phyloP scores from a whole-genome alignment of 2,113 vertebrate species.

The Stegostoma tigrinum region DNA sequence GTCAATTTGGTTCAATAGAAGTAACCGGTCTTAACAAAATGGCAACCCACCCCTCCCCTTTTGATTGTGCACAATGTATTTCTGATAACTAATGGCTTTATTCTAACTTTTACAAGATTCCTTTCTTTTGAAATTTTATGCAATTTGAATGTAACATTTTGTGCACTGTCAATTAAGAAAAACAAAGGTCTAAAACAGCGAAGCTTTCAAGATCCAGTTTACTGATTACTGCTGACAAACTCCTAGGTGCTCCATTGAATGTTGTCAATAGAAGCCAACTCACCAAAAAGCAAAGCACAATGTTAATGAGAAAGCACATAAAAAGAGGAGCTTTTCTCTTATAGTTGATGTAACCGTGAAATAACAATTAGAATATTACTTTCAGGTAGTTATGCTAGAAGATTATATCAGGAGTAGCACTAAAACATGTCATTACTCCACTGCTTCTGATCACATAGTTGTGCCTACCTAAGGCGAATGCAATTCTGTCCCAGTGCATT shows the following conservation, averaged over 20 bases:
- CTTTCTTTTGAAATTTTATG: not conserved
- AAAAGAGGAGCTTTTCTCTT: not conserved
- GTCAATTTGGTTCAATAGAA: not conserved
- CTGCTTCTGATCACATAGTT: too few species aligned
- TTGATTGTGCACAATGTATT: not conserved
- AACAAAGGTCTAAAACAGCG: not conserved
- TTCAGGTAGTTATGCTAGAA: not conserved
- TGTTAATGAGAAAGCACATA: not conserved
- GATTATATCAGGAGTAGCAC: not conserved
- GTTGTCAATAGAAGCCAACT: not conserved
- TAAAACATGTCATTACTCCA: not conserved
- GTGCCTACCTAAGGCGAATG: conserved; percentile 77
- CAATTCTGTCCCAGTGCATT: conserved; percentile 95
- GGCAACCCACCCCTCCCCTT: not conserved
- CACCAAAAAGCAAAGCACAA: not conserved
- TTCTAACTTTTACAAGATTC: not conserved
- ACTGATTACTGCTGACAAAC: not conserved
- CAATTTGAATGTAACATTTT: not conserved
- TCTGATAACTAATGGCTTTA: not conserved
- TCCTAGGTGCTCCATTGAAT: not conserved
- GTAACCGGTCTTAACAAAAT: not conserved
- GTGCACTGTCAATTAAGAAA: not conserved
- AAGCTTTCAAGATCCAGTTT: not conserved
- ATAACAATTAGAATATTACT: not conserved
- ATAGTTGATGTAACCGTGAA: not conserved